phyloP scores from a whole-genome alignment of 2,888 invertebrate genomes.

The Synanthedon formicaeformis region DNA sequence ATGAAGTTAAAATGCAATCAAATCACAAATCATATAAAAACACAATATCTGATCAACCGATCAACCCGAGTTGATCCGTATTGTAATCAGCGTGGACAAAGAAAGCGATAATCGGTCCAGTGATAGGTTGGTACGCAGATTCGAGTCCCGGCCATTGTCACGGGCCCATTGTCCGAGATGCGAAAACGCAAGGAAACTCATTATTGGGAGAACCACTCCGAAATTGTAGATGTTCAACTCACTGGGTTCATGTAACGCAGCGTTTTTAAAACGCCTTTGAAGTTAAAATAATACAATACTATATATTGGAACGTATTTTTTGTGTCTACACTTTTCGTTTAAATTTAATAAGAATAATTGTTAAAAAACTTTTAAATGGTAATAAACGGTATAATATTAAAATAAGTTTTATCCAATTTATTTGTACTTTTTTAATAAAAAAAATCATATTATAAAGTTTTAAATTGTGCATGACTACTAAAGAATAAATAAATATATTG shows the following conservation, averaged over 20 bases:
- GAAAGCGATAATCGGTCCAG: slow-evolving; percentile 34
- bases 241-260: slow-evolving; percentile 13
- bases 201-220: slow-evolving; percentile 27
- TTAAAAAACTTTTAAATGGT: no score
- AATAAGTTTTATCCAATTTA: no score
- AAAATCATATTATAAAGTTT: no score
- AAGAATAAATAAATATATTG: no score
- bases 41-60: background rate
- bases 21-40: background rate
- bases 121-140: slow-evolving; percentile 29
- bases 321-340: no score
- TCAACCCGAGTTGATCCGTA: slow-evolving; percentile 10
- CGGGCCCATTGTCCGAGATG: slow-evolving; percentile 14
- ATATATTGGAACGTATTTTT: no score
- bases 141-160: slow-evolving; percentile 19
- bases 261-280: slow-evolving; percentile 8
- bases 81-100: slow-evolving; percentile 27
- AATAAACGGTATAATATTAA: no score
- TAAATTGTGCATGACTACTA: no score
- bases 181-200: slow-evolving; percentile 33
- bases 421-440: no score
- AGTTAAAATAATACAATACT: no score
- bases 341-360: no score
- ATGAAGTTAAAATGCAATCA: no score
- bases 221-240: slow-evolving; percentile 14